A percentile compares a stretch with the other conserved stretches of the same genome.
Conservation (phyloP, 2,888 invertebrate genomes). For the Lingula anatina region DNA sequence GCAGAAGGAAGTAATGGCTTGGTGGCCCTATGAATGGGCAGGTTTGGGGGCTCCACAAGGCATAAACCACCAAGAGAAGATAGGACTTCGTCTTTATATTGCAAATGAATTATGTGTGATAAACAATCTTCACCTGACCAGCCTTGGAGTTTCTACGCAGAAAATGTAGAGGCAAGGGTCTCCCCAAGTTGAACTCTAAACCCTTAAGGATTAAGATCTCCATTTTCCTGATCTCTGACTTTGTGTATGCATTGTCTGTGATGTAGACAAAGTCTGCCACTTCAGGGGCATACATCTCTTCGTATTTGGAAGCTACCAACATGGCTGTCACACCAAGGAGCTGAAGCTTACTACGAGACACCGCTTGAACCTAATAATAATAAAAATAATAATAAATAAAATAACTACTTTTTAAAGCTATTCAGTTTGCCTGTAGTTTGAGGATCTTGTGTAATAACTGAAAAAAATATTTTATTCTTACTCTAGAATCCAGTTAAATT, state of each 20-base stretch:
- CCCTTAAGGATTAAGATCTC: conserved; percentile 73
- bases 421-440: neutral
- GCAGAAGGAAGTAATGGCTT: too few species aligned
- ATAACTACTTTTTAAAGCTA: neutral
- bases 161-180: conserved; percentile 84
- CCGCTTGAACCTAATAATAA: conserved; percentile 47
- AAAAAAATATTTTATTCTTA: neutral
- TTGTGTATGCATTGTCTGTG: conserved; percentile 80
- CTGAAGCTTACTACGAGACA: conserved; percentile 71
- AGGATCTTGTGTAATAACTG: neutral
- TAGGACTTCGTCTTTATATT: too few species aligned
- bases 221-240: conserved; percentile 73
- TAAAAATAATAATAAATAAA: neutral
- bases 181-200: conserved; percentile 75
- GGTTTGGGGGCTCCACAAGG: too few species aligned
- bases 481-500: neutral
- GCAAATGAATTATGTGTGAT: too few species aligned
- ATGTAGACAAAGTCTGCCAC: conserved; percentile 85
- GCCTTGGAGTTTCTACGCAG: conserved; percentile 65
- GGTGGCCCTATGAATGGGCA: too few species aligned
- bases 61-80: too few species aligned
- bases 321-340: conserved; percentile 84
- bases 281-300: conserved; percentile 87
- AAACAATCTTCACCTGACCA: conserved; percentile 54
- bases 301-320: conserved; percentile 89